Base-by-base conservation (phyloP, 37 sponge, comb jelly and placozoan genomes). In the Halichondria panicea region DNA sequence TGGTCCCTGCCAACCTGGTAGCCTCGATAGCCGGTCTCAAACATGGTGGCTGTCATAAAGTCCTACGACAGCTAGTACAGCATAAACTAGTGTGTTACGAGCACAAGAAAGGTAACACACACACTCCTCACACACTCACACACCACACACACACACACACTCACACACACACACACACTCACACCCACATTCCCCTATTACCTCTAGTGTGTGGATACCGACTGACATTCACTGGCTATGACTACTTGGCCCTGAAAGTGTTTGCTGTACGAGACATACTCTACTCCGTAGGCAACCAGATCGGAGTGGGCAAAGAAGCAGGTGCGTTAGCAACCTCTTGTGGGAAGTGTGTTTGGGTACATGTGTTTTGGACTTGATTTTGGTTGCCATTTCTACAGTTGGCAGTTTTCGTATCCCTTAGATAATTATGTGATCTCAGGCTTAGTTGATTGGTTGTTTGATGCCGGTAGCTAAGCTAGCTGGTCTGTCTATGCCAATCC, bases 231-330 rank as follows among this genome's bases (percentile, higher is more conserved):
- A 43, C 88, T 44, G 99, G 99, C 7, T 99, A 99, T 79, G 99
- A 99, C 83, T 99, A 96, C 72, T 83, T 99, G 45, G 99, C 96
- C 1, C 74, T 99, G 42, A 88, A 88, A 54, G 89, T 79, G 1
- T 66, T 99, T 38, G 79, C 92, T 32, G 79, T 39, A 53, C 86
- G 94, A 32, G 88, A 71, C 55, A 72, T 78, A 3, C 78, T 99
- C 32, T 55, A 88, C 35, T 99, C 96, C 33, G 78, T 99, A 35
- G 99, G 99, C 52, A 93, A 93, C 39, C 94, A 93, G 82, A 99
- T 99, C 64, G 99, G 99, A 54, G 94, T 93, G 24, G 99, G 99
- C 15, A 99, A 99, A 66, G 99, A 99, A 66, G 95, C 99, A 62
- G 95, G 94, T 89, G 7, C 6, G 80, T n/a, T n/a, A n/a, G n/a